Evolutionary conservation across 2,797 vertebrate species (phyloP), one percentile per base, ranked within the genome.

Genomic region (Cuculus canorus): DNA sequence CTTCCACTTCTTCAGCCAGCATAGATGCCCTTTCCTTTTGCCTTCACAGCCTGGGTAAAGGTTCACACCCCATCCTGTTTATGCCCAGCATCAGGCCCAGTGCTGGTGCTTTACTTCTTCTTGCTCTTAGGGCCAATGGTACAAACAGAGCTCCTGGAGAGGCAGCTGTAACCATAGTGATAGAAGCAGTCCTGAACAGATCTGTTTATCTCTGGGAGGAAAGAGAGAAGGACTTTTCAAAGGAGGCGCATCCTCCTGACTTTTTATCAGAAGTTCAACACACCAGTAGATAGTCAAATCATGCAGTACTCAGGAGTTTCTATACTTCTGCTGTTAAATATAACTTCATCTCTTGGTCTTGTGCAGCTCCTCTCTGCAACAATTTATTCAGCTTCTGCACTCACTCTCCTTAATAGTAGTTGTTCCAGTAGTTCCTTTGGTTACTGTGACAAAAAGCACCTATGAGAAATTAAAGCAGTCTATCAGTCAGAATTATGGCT

Each of bases 151-250:
- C 59, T 92, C 50, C 66, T 75, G 57, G 70, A 90, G 86, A 86
- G 69, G 37, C 88, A 90, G 4, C 80, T 84, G 95, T 95, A 91
- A 93, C 94, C 92, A 95, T 76, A 92, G 93, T 66, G 92, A 95
- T 45, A 93, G 63, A 54, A 90, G 63, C 37, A 57, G 80, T 54
- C 88, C 63, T 70, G 43, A 61, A 76, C 56, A 86, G 32, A 83
- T 72, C 47, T 86, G 19, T 65, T 75, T 45, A 66, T 54, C 52
- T 86, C 66, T 75, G 32, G 59, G 56, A 59, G 82, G 27, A 7
- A 33, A 65, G 17, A 41, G 27, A 47, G 50, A 75, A 78, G 15
- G 21, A 69, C 50, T 82, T 92, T 82, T 43, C 27, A 27, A 64
- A 66, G 60, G 19, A 91, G 30, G n/a, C 81, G 5, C 16, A 28